A percentile compares a stretch with the other conserved stretches of the same genome.
Evolutionary conservation across 2,797 vertebrate species (phyloP).

Genomic region (Gadopsis marmoratus): DNA sequence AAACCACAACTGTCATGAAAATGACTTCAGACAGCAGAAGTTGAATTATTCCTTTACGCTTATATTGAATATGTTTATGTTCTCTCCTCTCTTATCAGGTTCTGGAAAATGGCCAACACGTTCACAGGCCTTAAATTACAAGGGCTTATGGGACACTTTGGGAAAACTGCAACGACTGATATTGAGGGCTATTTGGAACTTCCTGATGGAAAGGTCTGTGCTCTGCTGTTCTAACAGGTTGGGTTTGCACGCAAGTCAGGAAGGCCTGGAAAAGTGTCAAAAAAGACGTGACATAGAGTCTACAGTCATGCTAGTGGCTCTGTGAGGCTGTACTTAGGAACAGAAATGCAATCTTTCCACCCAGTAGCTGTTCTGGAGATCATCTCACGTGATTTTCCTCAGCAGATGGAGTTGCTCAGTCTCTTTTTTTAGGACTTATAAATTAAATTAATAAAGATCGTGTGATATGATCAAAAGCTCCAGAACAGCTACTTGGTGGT

Average conservation of each 20-base stretch:
- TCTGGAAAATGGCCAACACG: conserved; percentile 93
- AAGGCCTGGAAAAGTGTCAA: background rate
- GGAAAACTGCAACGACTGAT: conserved; percentile 89
- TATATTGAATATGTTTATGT: background rate
- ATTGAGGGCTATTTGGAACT: conserved; percentile 91
- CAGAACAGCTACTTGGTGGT: background rate
- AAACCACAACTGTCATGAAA: background rate
- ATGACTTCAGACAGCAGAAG: background rate
- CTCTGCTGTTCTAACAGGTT: background rate
- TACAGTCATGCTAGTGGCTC: background rate
- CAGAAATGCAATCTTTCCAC: background rate
- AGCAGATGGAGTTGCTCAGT: background rate
- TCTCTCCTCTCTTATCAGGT: conserved; percentile 78
- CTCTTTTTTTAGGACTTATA: background rate
- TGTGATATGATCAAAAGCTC: background rate
- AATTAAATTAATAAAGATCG: background rate
- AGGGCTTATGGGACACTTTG: conserved; percentile 92
- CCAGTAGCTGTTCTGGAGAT: background rate
- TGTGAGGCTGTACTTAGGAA: background rate
- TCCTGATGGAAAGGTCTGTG: conserved; percentile 92
- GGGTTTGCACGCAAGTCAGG: background rate
- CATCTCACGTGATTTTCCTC: background rate
- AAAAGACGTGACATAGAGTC: background rate
- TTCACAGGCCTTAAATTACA: conserved; percentile 94
- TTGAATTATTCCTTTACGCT: background rate